phyloP scores from a whole-genome alignment of 2,888 invertebrate genomes.

The Ametastegia equiseti region DNA sequence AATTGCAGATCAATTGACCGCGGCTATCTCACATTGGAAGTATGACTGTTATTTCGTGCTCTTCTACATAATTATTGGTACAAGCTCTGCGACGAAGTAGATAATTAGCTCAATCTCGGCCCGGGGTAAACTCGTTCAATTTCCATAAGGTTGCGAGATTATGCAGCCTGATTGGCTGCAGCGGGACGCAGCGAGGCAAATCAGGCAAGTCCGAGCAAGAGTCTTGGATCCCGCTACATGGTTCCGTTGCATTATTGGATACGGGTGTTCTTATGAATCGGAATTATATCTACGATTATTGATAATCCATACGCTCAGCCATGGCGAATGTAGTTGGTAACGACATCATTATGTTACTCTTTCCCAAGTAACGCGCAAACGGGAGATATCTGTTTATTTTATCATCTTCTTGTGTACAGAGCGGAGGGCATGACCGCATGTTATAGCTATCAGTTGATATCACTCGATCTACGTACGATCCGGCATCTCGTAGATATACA shows the following conservation, averaged over 20 bases:
- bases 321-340: background rate
- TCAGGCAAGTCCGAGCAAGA: background rate
- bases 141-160: background rate
- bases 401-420: constrained; percentile 8
- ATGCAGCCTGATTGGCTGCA: too few species aligned
- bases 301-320: background rate
- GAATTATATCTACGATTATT: background rate
- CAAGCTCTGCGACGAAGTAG: background rate
- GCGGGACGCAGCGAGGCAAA: background rate
- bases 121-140: background rate
- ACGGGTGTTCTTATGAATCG: background rate
- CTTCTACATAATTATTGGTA: too few species aligned
- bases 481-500: background rate
- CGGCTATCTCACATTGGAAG: too few species aligned
- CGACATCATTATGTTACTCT: background rate
- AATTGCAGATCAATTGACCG: too few species aligned
- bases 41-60: too few species aligned
- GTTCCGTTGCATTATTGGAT: background rate
- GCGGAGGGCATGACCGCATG: background rate
- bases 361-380: constrained; percentile 16
- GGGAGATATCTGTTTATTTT: constrained; percentile 42
- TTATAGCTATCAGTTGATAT: constrained; percentile 35
- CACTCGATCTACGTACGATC: background rate
- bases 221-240: background rate
- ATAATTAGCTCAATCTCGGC: background rate